Percentiles rank a stretch among this genome's conserved stretches.
phyloP scores from a whole-genome alignment of 2,888 invertebrate species.

The Chaitophorus viminalis region DNA sequence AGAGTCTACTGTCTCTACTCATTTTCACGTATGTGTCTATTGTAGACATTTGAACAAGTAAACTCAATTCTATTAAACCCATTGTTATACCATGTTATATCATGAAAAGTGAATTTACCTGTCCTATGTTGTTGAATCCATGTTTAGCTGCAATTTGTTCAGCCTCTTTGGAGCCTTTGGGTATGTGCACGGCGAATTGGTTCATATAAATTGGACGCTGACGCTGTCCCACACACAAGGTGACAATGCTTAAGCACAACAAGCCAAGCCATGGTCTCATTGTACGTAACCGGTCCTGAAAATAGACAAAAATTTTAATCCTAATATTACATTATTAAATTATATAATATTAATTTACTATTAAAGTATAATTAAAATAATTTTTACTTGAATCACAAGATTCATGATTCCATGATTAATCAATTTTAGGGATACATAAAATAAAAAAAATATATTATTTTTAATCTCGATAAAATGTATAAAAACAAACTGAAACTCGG shows the following conservation, averaged over 20 bases:
- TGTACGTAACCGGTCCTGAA: constrained; percentile 46
- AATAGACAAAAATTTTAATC: background rate
- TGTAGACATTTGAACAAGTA: constrained; percentile 33
- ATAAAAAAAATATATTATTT: background rate
- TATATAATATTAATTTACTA: too few relatives aligned
- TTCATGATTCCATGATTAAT: too few relatives aligned
- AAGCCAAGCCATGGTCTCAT: constrained; percentile 60
- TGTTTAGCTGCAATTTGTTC: constrained; percentile 81
- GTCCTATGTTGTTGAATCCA: constrained; percentile 85
- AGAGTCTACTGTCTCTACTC: constrained; percentile 30
- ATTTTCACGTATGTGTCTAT: constrained; percentile 25
- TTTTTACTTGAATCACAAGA: background rate
- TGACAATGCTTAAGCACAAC: constrained; percentile 60
- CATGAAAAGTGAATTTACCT: constrained; percentile 73
- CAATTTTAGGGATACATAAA: too few relatives aligned
- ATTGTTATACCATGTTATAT: constrained; percentile 39
- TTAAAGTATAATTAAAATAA: background rate
- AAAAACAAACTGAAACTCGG: background rate
- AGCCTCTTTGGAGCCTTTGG: constrained; percentile 75
- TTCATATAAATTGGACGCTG: constrained; percentile 75
- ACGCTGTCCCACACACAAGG: constrained; percentile 63
- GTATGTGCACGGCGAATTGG: constrained; percentile 85
- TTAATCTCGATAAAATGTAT: background rate
- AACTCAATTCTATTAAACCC: constrained; percentile 24
- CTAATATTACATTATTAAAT: background rate